Evolutionary conservation across 64 coral and sea anemone genomes (phyloP).

Genomic region (Dendronephthya gigantea): DNA sequence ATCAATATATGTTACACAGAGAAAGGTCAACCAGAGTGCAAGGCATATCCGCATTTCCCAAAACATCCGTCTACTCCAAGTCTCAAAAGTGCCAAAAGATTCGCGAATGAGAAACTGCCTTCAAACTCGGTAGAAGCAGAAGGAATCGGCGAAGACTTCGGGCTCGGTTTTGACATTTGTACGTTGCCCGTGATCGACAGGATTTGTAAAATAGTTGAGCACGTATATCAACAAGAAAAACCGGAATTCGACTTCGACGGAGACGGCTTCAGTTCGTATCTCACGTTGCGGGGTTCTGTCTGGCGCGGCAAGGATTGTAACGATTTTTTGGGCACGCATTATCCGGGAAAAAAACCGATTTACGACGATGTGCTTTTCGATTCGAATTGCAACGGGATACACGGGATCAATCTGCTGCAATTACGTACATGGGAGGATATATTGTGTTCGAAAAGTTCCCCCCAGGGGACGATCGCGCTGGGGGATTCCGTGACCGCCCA

Average conservation of each 20-base stretch:
- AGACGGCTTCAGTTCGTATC: conserved; percentile 43
- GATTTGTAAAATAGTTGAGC: conserved; percentile 43
- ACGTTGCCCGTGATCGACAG: conserved; percentile 40
- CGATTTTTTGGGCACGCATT: conserved; percentile 29
- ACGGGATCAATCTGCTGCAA: conserved; percentile 39
- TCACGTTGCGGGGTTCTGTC: conserved; percentile 47
- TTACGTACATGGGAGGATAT: conserved; percentile 59
- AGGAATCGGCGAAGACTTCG: conserved; percentile 53
- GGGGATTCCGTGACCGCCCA: conserved; percentile 85
- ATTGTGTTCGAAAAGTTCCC: conserved; percentile 66
- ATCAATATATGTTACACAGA: conserved; percentile 58
- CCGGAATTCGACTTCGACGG: conserved; percentile 62
- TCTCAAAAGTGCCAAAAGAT: conserved; percentile 35
- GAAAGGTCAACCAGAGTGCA: conserved; percentile 48
- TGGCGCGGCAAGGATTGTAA: conserved; percentile 81
- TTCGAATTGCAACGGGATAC: conserved; percentile 94
- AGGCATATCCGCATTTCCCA: conserved; percentile 80
- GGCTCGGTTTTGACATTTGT: conserved; percentile 46
- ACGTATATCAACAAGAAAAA: conserved; percentile 47
- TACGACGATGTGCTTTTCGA: conserved; percentile 53
- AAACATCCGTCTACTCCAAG: conserved; percentile 46
- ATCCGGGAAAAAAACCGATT: conserved; percentile 60
- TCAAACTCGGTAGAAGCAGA: conserved; percentile 34
- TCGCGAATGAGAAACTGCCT: conserved; percentile 42
- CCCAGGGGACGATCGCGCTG: conserved; percentile 75